Evolutionary conservation across 2,113 vertebrate genomes (phyloP).

Genomic region (Dromas ardeola): DNA sequence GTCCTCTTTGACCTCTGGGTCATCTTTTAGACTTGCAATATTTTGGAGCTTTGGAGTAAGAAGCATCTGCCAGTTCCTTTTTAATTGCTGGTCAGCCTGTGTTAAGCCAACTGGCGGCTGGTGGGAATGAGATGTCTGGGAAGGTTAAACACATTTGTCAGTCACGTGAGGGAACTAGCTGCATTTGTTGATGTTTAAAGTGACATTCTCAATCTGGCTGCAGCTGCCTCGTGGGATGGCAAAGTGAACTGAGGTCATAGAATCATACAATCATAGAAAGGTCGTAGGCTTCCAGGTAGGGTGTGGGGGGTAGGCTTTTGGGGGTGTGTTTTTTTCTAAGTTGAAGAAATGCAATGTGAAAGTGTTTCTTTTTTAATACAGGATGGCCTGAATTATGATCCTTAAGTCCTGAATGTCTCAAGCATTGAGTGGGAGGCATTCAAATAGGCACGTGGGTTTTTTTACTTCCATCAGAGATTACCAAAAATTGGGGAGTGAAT

Average conservation of each 20-base stretch:
- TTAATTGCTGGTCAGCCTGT: conserved; percentile 38
- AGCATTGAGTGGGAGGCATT: background rate
- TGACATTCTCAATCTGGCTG: conserved; percentile 20
- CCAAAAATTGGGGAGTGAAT: background rate
- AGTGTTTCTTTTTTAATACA: background rate
- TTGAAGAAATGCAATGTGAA: background rate
- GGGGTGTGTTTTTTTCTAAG: background rate
- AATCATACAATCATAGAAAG: background rate
- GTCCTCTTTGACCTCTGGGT: background rate
- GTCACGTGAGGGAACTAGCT: background rate
- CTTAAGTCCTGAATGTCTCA: background rate
- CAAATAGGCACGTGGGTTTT: background rate
- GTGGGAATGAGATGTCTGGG: background rate
- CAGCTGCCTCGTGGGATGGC: background rate
- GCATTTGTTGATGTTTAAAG: conserved; percentile 2
- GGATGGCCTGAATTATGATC: background rate
- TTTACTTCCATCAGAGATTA: background rate
- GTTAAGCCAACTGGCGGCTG: background rate
- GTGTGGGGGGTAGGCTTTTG: too few relatives aligned
- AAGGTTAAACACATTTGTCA: conserved; percentile 26
- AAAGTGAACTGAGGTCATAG: background rate
- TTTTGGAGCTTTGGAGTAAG: conserved; percentile 3
- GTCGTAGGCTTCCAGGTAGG: background rate
- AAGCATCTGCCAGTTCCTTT: conserved; percentile 12
- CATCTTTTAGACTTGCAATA: background rate